These are phyloP conservation scores for Myzus persicae DNA, from an alignment of 1,140 invertebrate genomes.

Conservation along the genomic window DNA sequence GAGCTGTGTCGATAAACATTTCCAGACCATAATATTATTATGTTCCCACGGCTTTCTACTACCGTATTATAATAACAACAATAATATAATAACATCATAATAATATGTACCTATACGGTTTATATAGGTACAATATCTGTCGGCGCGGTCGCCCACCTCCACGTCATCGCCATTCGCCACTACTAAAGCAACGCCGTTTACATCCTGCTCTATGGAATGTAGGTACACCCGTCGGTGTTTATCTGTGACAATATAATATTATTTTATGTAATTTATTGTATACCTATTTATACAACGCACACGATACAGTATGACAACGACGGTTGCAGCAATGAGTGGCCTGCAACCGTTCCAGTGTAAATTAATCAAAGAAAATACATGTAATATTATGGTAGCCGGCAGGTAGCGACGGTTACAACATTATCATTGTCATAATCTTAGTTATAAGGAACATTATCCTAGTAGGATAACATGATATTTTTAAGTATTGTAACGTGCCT, in stretches of 20 bases:
- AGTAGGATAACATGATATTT: neutral
- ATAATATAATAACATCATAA: neutral
- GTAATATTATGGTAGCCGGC: no score
- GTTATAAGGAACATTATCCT: no score
- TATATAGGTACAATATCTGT: neutral
- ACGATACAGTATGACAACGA: no score
- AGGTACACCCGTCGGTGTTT: neutral
- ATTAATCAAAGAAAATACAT: neutral
- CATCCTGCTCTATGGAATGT: neutral
- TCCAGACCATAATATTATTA: neutral
- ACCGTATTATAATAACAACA: neutral
- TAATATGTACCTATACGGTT: neutral
- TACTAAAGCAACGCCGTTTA: neutral
- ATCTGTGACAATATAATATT: neutral
- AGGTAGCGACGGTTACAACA: no score
- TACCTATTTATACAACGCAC: neutral
- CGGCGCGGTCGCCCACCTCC: neutral
- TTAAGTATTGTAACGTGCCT: neutral
- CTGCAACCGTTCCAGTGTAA: neutral
- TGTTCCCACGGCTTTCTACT: slow-evolving; percentile 5
- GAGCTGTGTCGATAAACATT: neutral
- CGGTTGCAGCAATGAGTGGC: neutral
- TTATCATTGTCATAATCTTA: no score
- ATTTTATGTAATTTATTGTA: no score
- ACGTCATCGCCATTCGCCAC: no score